Percentiles rank a stretch among this genome's conserved stretches.
Conservation (phyloP, 2,113 vertebrate genomes). For the Pantherophis guttatus region DNA sequence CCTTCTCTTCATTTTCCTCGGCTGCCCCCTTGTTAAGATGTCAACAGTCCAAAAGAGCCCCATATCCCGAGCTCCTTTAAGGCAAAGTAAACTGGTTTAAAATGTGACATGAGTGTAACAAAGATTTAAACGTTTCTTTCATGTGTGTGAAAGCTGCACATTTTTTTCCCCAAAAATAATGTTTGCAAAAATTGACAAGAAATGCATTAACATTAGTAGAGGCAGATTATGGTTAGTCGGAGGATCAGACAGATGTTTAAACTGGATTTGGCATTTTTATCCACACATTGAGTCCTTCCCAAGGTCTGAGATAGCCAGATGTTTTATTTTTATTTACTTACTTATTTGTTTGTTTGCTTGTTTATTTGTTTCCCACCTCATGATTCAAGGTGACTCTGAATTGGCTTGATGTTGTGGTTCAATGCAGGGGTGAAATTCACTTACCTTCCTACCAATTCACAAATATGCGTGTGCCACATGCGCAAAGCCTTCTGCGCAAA, state of each 20-base stretch:
- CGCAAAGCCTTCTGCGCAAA: too few relatives aligned
- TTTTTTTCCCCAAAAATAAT: not conserved
- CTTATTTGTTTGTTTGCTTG: too few relatives aligned
- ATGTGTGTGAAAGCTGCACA: not conserved
- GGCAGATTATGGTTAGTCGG: too few relatives aligned
- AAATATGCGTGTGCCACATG: too few relatives aligned
- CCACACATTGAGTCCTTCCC: not conserved
- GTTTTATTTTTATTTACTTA: not conserved
- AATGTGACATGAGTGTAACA: not conserved
- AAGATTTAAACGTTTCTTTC: not conserved
- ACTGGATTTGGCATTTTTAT: not conserved
- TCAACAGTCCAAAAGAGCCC: not conserved
- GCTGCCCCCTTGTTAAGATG: not conserved
- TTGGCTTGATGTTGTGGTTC: not conserved
- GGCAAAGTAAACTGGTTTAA: not conserved
- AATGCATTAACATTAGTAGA: not conserved
- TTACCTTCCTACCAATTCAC: too few relatives aligned
- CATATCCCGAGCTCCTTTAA: not conserved
- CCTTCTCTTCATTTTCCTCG: slow-evolving; percentile 31
- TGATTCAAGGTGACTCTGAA: not conserved
- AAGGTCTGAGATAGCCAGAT: not conserved
- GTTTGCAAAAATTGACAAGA: not conserved
- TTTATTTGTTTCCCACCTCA: not conserved
- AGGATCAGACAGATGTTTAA: not conserved
- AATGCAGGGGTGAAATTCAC: too few relatives aligned